phyloP scores from a whole-genome alignment of 2,113 vertebrate species.

The Oceanodroma tethys region DNA sequence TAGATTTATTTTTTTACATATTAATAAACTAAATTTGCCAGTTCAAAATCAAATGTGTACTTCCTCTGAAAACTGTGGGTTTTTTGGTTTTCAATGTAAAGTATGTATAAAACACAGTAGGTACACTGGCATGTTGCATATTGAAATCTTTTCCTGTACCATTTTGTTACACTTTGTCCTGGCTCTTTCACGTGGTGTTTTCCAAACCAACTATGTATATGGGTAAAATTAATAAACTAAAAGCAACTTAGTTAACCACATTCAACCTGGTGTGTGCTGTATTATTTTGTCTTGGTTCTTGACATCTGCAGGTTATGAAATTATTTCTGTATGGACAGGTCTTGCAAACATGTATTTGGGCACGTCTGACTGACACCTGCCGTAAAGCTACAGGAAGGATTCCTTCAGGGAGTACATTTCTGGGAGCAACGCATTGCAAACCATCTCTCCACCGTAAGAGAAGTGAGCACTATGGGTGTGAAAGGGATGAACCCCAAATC shows the following conservation, averaged over 20 bases:
- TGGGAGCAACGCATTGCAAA: not conserved
- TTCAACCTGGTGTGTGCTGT: not conserved
- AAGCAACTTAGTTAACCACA: slow-evolving; percentile 36
- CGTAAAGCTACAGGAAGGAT: not conserved
- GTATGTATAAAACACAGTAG: slow-evolving; percentile 13
- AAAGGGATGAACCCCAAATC: not conserved
- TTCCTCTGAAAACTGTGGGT: not conserved
- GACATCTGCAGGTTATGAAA: not conserved
- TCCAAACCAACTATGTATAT: slow-evolving; percentile 48
- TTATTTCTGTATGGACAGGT: not conserved
- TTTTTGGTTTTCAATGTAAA: slow-evolving; percentile 13
- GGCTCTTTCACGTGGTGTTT: not conserved
- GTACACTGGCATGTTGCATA: not conserved
- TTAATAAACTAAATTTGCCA: slow-evolving; percentile 53
- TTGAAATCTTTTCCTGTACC: not conserved
- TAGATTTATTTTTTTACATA: slow-evolving; percentile 76
- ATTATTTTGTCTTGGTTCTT: not conserved
- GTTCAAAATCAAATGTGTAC: slow-evolving; percentile 15
- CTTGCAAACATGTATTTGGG: not conserved
- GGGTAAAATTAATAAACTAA: slow-evolving; percentile 68
- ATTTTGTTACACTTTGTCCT: slow-evolving; percentile 31
- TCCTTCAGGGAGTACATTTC: not conserved
- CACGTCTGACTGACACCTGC: not conserved
- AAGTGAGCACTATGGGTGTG: rapidly evolving
- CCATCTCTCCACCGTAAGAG: not conserved